Conservation (phyloP, 2,113 vertebrate species). For the Melanostigma gelatinosum region DNA sequence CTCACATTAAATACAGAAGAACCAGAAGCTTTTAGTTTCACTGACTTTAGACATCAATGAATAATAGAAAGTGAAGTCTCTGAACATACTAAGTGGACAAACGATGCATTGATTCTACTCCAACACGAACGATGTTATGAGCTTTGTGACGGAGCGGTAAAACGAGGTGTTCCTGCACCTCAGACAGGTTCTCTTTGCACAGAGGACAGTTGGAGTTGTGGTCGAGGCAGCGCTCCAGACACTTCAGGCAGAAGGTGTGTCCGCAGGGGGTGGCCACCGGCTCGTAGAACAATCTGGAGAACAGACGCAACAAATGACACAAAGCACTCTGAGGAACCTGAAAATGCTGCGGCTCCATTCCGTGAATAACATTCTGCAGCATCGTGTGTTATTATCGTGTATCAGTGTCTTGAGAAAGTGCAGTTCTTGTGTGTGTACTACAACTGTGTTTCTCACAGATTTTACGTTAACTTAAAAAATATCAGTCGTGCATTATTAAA, state of each 20-base stretch:
- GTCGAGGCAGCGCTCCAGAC: conserved; percentile 93
- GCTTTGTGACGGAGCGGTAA: background rate
- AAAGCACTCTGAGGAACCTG: background rate
- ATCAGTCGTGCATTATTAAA: too few relatives aligned
- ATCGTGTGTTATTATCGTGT: too few relatives aligned
- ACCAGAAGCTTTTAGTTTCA: background rate
- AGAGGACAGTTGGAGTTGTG: conserved; percentile 92
- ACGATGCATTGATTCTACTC: background rate
- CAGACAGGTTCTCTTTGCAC: conserved; percentile 93
- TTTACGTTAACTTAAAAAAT: too few relatives aligned
- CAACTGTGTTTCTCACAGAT: too few relatives aligned
- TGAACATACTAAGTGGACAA: background rate
- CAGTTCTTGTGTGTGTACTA: too few relatives aligned
- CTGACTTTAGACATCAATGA: background rate
- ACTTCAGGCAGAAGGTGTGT: conserved; percentile 96
- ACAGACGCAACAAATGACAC: background rate
- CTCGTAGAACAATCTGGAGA: conserved; percentile 91
- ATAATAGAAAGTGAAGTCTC: background rate
- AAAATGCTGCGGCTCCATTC: too few relatives aligned
- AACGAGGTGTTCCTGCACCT: conserved; percentile 76
- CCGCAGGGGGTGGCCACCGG: conserved; percentile 93
- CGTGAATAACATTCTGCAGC: too few relatives aligned
- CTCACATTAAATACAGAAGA: background rate
- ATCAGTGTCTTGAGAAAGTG: too few relatives aligned
- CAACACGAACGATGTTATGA: background rate